Evolutionary conservation across 1,140 invertebrate species (phyloP), one percentile per base, ranked within the genome.

Genomic region (Ips nitidus): DNA sequence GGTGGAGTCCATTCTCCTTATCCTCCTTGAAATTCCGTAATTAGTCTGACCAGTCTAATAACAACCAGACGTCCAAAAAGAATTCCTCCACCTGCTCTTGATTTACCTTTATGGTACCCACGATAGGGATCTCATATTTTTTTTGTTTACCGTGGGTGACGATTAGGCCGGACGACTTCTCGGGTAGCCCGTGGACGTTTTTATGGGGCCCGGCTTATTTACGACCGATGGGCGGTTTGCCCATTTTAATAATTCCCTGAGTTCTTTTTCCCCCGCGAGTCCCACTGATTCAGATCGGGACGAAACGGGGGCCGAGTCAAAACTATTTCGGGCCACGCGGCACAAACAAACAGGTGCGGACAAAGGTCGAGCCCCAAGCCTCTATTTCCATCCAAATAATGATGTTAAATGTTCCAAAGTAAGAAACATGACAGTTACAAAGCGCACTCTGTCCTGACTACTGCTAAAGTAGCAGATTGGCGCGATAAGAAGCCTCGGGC

Each of bases 401-500:
- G 62, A 65, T 65, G 62, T 65, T 65, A 65, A 65, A 65, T 65
- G 62, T 53, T 42, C 40, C 52, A 39, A 55, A 53, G 50, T 55
- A 36, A 22, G 52, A 65, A 65, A 65, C 62, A 65, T 65, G 62
- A 65, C 62, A 53, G 62, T 40, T 65, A 65, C 62, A 65, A 65
- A 65, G 62, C 62, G 62, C 45, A 42, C 36, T 65, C 52, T 41
- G 62, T 4, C 52, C 22, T 22, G 60, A 50, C 62, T 65, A 53
- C 62, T 65, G 41, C 50, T 37, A 53, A 55, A 65, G 62, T 65
- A 65, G 62, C 62, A 65, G 62, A 65, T 65, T 65, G 62, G 62
- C 22, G 39, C 55, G 62, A 53, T 53, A 55, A 65, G 22, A 53
- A n/a, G 8, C 62, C 62, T 55, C 52, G 50, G 40, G 37, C 52